Evolutionary conservation across 1,140 invertebrate genomes (phyloP), one percentile per base, ranked within the genome.

Genomic region (Drosophila tropicalis): DNA sequence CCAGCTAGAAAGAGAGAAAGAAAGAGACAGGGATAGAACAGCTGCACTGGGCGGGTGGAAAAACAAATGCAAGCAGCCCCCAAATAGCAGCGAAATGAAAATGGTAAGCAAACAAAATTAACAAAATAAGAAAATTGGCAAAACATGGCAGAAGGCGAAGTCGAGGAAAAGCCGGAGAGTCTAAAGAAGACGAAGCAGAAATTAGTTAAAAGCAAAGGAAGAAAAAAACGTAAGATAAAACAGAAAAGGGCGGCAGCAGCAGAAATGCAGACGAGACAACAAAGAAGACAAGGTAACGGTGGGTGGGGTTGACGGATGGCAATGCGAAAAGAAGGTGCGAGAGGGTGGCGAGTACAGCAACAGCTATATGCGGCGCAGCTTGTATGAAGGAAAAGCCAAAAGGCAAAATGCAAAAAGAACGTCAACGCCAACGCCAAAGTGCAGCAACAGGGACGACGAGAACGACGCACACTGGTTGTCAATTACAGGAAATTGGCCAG

Each of bases 371-470:
- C 74, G 51, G 57, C 51, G 47, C 34, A 63, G 61, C 72, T 72
- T 72, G 65, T 70, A 34, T 76, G 73, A 77, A 77, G 74, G 74
- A 87, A 83, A 81, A 82, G 84, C 72, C 70, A 89, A 87, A 89
- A 89, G 76, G 79, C 83, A 74, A 77, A 87, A 72, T 66, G 84
- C 84, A 87, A 80, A 79, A 89, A 82, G 75, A 82, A 87, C 83
- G 84, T 82, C 82, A 85, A 86, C 83, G 84, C 81, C 82, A 85
- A 86, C 81, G 82, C 84, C 72, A 83, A 89, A 87, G 74, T 87
- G 79, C 83, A 84, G 77, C 81, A 63, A 74, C 79, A 57, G 67
- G 72, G 67, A 58, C 66, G 47, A 32, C 44, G 19, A 51, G 32
- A 68, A 75, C 51, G 58, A 29, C 39, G 73, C 41, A 76, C 73